Evolutionary conservation across 2,888 invertebrate genomes (phyloP), one percentile per base, ranked within the genome.

Genomic region (Ennomos quercinarius): DNA sequence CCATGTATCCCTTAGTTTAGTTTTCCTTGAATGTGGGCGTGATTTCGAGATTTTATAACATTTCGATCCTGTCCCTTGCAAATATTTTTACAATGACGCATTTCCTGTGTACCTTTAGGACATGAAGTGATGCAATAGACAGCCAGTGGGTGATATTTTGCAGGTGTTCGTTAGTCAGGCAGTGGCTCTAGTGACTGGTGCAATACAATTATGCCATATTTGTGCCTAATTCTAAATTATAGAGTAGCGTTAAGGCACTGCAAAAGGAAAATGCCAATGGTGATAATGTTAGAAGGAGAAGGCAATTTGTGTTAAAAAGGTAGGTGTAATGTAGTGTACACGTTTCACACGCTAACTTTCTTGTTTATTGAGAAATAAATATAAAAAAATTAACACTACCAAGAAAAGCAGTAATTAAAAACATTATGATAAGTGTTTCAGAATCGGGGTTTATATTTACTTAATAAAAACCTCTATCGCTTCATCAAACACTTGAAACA

Each of bases 151-250:
- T 57, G 57, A 57, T 64, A 64, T 62, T 68, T 68, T 34, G 64
- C 66, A 66, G 68, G 66, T 66, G 62, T 61, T 49, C 41, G 61
- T 64, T 64, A 68, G 52, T 66, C 62, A 64, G 58, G 44, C 39
- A 43, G 27, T 27, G 62, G 57, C 63, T 60, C 44, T 63, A 55
- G 55, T 51, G 5, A 27, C 27, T 27, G 17, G 17, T 56, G 48
- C 43, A 57, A 47, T 39, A 37, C 39, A n/a, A 51, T 61, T 47
- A 50, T 50, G 10, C 61, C 61, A 45, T 67, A 56, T 59, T 60
- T 38, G 63, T 40, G 12, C 37, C 53, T 40, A 58, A 58, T 58
- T 58, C 49, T 8, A 53, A 58, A 53, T 47, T 44, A 53, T 53
- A 44, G 39, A 40, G 45, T n/a, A 10, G 13, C 17, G 5, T 45